phyloP scores from a whole-genome alignment of 2,888 invertebrate genomes.

The Chrysotoxum bicinctum region DNA sequence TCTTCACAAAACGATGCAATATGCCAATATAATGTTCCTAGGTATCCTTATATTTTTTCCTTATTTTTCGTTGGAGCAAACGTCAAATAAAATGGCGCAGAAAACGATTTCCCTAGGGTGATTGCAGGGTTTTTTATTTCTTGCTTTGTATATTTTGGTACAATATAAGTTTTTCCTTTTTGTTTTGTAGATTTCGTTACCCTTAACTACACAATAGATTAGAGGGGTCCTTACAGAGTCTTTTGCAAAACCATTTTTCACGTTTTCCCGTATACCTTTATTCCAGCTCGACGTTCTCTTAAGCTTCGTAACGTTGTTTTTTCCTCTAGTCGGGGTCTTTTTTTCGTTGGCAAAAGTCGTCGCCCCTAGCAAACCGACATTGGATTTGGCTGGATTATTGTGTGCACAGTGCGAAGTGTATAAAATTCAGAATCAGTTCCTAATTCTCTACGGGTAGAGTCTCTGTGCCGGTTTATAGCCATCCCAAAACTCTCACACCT shows the following conservation, averaged over 20 bases:
- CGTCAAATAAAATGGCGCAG: conserved; percentile 67
- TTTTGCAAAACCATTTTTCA: conserved; percentile 66
- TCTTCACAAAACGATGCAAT: conserved; percentile 65
- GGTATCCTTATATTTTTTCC: background rate
- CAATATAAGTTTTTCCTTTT: conserved; percentile 1
- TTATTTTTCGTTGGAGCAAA: conserved; percentile 30
- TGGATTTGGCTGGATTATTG: conserved; percentile 71
- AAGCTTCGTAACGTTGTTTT: background rate
- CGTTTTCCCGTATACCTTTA: conserved; percentile 47
- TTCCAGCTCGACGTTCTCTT: conserved; percentile 34
- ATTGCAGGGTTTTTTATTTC: conserved; percentile 53
- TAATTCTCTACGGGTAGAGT: conserved; percentile 66
- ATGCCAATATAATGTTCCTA: conserved; percentile 46
- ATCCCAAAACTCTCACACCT: conserved; percentile 43
- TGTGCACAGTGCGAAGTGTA: conserved; percentile 70
- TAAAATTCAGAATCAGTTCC: conserved; percentile 71
- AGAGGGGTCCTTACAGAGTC: conserved; percentile 53
- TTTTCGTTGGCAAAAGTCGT: conserved; percentile 39
- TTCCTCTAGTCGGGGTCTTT: background rate
- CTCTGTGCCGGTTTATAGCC: conserved; percentile 17
- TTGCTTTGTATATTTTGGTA: conserved; percentile 6
- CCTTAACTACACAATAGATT: conserved; percentile 72
- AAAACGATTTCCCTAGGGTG: conserved; percentile 68
- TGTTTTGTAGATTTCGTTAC: conserved; percentile 49
- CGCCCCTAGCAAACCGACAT: conserved; percentile 68